phyloP scores from a whole-genome alignment of 2,888 invertebrate genomes.

The Ochropacha duplaris region DNA sequence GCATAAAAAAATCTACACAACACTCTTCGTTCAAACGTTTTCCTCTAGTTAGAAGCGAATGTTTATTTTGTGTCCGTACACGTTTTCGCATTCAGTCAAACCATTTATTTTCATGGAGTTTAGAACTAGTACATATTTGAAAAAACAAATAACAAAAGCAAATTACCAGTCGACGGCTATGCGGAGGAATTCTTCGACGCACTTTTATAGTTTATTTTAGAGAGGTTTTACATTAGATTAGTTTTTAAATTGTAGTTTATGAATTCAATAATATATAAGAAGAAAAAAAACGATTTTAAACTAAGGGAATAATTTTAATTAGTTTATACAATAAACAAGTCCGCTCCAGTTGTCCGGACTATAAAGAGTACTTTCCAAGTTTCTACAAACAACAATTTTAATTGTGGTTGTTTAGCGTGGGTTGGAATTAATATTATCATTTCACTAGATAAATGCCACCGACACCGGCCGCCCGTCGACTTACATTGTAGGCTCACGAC shows the following conservation, averaged over 20 bases:
- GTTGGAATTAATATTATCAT: background rate
- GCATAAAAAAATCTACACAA: background rate
- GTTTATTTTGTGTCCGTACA: background rate
- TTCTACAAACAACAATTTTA: background rate
- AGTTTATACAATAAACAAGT: background rate
- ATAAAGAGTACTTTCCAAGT: background rate
- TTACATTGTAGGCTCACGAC: background rate
- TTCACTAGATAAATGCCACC: background rate
- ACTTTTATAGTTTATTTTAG: no score
- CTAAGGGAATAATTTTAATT: background rate
- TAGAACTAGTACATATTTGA: background rate
- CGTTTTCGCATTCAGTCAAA: background rate
- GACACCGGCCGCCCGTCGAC: background rate
- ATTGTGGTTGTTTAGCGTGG: background rate
- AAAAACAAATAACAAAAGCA: background rate
- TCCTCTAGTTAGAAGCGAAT: background rate
- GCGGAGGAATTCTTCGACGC: no score
- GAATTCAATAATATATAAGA: no score
- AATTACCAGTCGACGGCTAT: no score
- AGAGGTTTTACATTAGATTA: no score
- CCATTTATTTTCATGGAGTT: background rate
- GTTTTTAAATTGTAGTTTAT: no score
- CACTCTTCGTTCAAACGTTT: background rate
- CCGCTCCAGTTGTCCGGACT: background rate
- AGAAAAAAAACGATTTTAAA: no score